These are phyloP conservation scores for Drosophila maculinotata DNA, from an alignment of 2,888 invertebrate species.

Conservation along the genomic window DNA sequence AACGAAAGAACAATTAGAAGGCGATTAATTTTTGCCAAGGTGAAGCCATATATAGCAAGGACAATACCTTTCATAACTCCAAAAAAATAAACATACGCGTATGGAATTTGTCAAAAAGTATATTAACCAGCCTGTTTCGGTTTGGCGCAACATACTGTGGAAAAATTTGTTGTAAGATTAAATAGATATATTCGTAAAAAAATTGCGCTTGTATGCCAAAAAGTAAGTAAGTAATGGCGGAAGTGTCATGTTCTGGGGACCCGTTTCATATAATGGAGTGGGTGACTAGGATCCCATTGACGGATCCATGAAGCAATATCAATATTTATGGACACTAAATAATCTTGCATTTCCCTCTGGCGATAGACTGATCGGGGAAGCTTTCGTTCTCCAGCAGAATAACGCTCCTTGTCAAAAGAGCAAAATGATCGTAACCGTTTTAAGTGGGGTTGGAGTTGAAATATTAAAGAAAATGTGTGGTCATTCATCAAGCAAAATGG, in stretches of 20 bases:
- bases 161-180: not conserved
- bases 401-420: too few relatives aligned
- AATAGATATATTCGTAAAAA: not conserved
- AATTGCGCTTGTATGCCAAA: not conserved
- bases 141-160: not conserved
- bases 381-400: too few relatives aligned
- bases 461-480: too few relatives aligned
- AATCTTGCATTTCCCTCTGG: too few relatives aligned
- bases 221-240: not conserved
- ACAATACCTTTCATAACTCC: not conserved
- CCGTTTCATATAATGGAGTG: not conserved
- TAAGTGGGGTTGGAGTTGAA: too few relatives aligned
- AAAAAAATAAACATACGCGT: too few relatives aligned
- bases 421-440: too few relatives aligned
- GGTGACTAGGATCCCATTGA: not conserved
- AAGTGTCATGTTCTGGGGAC: not conserved
- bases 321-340: too few relatives aligned
- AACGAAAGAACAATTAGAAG: not conserved
- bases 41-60: not conserved
- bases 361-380: too few relatives aligned
- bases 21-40: not conserved
- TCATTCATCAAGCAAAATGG: too few relatives aligned
- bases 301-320: too few relatives aligned
- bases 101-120: not conserved
- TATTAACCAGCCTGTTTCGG: not conserved